phyloP scores from a whole-genome alignment of 1,140 invertebrate genomes.

The Drosophila mojavensis region DNA sequence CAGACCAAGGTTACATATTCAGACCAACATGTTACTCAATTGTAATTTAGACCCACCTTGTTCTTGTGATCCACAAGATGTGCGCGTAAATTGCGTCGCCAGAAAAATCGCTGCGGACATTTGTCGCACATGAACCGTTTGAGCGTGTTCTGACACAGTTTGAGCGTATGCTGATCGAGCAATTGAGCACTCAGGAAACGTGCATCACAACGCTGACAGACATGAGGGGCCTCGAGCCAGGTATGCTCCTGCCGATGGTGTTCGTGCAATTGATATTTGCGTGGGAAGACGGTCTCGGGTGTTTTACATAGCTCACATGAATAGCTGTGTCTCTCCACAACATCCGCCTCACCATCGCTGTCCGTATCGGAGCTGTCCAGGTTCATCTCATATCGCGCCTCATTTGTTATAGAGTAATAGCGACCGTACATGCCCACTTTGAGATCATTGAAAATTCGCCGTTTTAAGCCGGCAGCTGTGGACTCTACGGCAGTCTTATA shows the following conservation, averaged over 20 bases:
- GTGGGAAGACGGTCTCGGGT: slow-evolving; percentile 40
- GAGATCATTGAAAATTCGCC: slow-evolving; percentile 56
- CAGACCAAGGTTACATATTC: background rate
- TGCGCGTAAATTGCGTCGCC: slow-evolving; percentile 59
- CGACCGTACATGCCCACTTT: slow-evolving; percentile 53
- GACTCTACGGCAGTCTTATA: slow-evolving; percentile 70
- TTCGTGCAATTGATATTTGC: slow-evolving; percentile 70
- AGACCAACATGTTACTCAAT: no score
- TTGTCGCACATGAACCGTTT: slow-evolving; percentile 72
- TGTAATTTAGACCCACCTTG: slow-evolving; percentile 44
- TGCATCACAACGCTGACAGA: slow-evolving; percentile 69
- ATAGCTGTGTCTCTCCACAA: slow-evolving; percentile 59
- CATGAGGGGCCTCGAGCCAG: slow-evolving; percentile 68
- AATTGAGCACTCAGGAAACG: slow-evolving; percentile 64
- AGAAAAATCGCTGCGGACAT: slow-evolving; percentile 70
- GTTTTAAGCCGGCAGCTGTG: slow-evolving; percentile 52
- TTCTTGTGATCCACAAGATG: slow-evolving; percentile 67
- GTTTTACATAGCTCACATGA: slow-evolving; percentile 65
- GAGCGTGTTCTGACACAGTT: slow-evolving; percentile 63
- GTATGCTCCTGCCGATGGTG: slow-evolving; percentile 65
- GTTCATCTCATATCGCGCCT: slow-evolving; percentile 69
- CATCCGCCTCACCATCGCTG: slow-evolving; percentile 62
- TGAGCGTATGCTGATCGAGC: slow-evolving; percentile 62
- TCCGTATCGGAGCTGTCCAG: slow-evolving; percentile 72
- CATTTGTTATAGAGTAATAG: slow-evolving; percentile 72